A percentile compares a stretch with the other conserved stretches of the same genome.
Conservation (phyloP, 2,888 invertebrate genomes). For the Andricus quercusramuli region DNA sequence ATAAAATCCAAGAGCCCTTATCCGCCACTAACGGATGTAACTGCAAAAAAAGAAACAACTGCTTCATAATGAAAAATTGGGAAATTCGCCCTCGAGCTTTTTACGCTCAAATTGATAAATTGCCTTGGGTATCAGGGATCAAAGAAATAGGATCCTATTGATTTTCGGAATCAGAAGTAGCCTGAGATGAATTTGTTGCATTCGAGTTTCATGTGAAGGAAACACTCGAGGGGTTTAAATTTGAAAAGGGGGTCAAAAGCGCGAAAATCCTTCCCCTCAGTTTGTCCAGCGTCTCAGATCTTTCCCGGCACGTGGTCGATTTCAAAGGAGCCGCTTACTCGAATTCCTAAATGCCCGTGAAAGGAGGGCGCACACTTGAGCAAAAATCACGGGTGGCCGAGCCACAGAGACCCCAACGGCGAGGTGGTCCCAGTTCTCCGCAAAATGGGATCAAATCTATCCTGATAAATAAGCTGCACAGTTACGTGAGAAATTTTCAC, state of each 20-base stretch:
- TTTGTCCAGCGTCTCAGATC: slow-evolving; percentile 64
- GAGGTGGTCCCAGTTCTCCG: slow-evolving; percentile 38
- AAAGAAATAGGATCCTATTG: slow-evolving; percentile 16
- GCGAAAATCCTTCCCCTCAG: slow-evolving; percentile 72
- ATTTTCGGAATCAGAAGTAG: slow-evolving; percentile 36
- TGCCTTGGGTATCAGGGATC: slow-evolving; percentile 10
- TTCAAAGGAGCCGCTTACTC: slow-evolving; percentile 65
- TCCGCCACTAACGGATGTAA: not conserved
- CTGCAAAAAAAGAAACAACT: not conserved
- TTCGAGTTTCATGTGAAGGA: slow-evolving; percentile 45
- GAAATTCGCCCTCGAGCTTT: slow-evolving; percentile 53
- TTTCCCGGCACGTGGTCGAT: slow-evolving; percentile 64
- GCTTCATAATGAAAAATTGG: slow-evolving; percentile 38
- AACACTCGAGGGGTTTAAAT: slow-evolving; percentile 50
- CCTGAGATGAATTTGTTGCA: slow-evolving; percentile 37
- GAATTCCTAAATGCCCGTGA: slow-evolving; percentile 50
- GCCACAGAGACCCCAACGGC: slow-evolving; percentile 44
- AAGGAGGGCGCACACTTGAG: slow-evolving; percentile 54
- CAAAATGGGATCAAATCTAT: slow-evolving; percentile 24
- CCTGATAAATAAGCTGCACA: slow-evolving; percentile 13
- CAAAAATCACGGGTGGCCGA: slow-evolving; percentile 56
- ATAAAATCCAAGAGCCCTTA: not conserved
- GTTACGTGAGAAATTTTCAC: slow-evolving; percentile 23
- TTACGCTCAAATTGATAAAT: slow-evolving; percentile 54
- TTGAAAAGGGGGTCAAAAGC: slow-evolving; percentile 67